Evolutionary conservation across 2,888 invertebrate genomes (phyloP), one percentile per base, ranked within the genome.

Genomic region (Drosophila longiperda): DNA sequence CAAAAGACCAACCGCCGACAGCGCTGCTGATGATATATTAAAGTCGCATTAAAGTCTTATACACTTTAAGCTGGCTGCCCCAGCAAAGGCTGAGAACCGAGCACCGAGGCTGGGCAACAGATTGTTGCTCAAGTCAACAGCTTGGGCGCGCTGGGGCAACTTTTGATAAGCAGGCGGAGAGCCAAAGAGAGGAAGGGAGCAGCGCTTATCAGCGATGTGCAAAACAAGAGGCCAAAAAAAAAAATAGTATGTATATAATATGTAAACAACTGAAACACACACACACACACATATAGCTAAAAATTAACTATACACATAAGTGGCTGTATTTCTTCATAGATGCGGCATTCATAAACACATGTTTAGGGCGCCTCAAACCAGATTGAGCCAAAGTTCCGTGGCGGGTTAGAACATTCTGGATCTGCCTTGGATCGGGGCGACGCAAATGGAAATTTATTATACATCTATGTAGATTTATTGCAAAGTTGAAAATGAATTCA

Each of bases 51-150:
- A 85, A 87, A 79, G 75, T 85, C 85, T 85, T 85, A 81, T 53
- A 33, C 76, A 67, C 78, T 82, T 78, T 60, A 73, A 83, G 80
- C 72, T 66, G 29, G 0, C 6, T 29, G 29, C 36, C 45, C 60
- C 48, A 64, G 55, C 67, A 65, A 45, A 67, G 54, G 54, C 78
- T 72, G 23, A 23, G 67, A 77, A 64, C 54, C 23, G 26, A 26
- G 26, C 5, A 26, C 54, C 38, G 57, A 53, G 40, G 42, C 69
- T 75, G 83, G 82, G 85, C 86, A 76, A 75, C 85, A 86, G 85
- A 86, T 86, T 86, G 85, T 86, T 86, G 85, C 77, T 85, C 75
- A 86, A 87, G 85, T 87, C 87, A 86, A 86, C 85, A 86, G 85
- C 85, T 83, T 84, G 75, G 69, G 50, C 54, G 50, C 54, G 71